Base-by-base conservation (phyloP, 2,113 vertebrate species). In the Nycticorax nycticorax region DNA sequence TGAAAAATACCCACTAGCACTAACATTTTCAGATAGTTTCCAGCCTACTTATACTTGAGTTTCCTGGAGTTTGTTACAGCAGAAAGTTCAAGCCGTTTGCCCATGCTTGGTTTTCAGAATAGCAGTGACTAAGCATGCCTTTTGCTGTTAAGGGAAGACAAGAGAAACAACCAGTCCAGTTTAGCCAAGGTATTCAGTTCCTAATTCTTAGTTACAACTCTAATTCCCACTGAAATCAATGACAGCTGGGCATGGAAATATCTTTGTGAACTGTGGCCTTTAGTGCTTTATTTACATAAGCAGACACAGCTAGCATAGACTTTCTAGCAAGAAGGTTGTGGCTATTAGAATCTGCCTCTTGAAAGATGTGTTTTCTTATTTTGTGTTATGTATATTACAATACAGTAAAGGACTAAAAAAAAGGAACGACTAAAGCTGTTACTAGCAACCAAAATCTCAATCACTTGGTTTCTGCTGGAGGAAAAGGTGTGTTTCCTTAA, bases 1-100 rank as follows among this genome's bases (percentile, higher is more conserved):
- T 93, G 68, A 96, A 94, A 95, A 96, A 85, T 95, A 85, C 22
- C 26, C 71, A 57, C 45, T 57, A 92, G 33, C 26, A 71, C 27
- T 92, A 92, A 81, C 2, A 41, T 67, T 96, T 95, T 91, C 39
- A 88, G 21, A 71, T 28, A 52, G 10, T 50, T 94, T 85, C 57
- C 23, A 47, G 72, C 12, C 41, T 56, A 74, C 23, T 85, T 84
- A 37, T 8, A 56, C 27, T 55, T 56, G 19, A 92, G 22, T 69
- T 96, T 96, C 14, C 64, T 43, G 33, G 43, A 86, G 9, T 73
- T 87, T 78, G 14, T 50, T 88, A 48, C 16, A 82, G 52, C 17
- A 89, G 37, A 81, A 81, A 86, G 26, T 74, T 95, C 10, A 12
- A 88, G 23, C 6, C 3, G 1, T 75, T 92, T 75, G 8, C 28